phyloP scores from a whole-genome alignment of 2,888 invertebrate genomes.

The Melolontha melolontha region DNA sequence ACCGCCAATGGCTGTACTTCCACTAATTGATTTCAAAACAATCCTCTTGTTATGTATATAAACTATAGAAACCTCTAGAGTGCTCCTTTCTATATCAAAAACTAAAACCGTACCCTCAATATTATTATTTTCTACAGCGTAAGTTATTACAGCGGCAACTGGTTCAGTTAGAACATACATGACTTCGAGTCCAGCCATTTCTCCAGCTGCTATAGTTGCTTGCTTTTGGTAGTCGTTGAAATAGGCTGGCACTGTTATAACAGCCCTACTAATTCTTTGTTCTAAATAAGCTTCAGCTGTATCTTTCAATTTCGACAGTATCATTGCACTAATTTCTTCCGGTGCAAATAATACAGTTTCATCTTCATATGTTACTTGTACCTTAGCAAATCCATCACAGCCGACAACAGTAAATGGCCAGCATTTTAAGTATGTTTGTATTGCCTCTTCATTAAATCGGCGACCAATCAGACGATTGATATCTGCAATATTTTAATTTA shows the following conservation, averaged over 20 bases:
- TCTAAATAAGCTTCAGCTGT: slow-evolving; percentile 46
- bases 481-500: slow-evolving; percentile 47
- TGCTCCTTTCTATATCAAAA: slow-evolving; percentile 54
- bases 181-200: slow-evolving; percentile 50
- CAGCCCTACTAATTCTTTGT: slow-evolving; percentile 47
- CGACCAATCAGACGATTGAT: slow-evolving; percentile 54
- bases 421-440: slow-evolving; percentile 49
- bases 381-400: slow-evolving; percentile 46
- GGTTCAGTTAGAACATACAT: slow-evolving; percentile 52
- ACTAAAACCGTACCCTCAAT: slow-evolving; percentile 46
- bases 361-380: slow-evolving; percentile 42
- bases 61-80: slow-evolving; percentile 53
- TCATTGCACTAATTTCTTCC: slow-evolving; percentile 49
- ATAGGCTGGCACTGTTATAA: slow-evolving; percentile 56
- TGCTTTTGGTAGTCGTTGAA: slow-evolving; percentile 53
- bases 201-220: slow-evolving; percentile 52
- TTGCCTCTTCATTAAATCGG: slow-evolving; percentile 48
- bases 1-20: slow-evolving; percentile 54
- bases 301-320: slow-evolving; percentile 48
- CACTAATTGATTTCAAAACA: slow-evolving; percentile 50
- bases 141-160: slow-evolving; percentile 53
- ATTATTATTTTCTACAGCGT: slow-evolving; percentile 44
- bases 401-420: slow-evolving; percentile 49
- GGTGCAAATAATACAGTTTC: slow-evolving; percentile 44
- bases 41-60: slow-evolving; percentile 41